Conservation (phyloP, 2,797 vertebrate species). For the Etheostoma nigrum region DNA sequence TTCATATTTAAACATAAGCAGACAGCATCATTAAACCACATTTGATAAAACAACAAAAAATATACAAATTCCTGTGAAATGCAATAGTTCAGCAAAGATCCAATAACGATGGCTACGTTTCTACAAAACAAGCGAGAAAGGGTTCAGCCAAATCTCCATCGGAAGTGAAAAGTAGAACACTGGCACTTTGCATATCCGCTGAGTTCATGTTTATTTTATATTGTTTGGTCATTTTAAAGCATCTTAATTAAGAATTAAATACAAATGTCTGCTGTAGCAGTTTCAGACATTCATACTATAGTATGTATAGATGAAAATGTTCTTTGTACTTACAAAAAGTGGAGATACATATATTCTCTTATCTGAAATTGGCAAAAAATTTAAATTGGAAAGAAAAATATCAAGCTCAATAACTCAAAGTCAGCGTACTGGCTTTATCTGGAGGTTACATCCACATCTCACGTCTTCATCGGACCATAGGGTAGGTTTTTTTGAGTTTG, state of each 20-base stretch:
- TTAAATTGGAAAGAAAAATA: too few relatives aligned
- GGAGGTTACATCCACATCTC: too few relatives aligned
- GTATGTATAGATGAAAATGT: neutral
- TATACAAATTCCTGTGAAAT: neutral
- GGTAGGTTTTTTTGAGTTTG: too few relatives aligned
- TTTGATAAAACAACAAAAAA: slow-evolving; percentile 26
- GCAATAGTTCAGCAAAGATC: slow-evolving; percentile 5
- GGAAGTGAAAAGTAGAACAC: neutral
- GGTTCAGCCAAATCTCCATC: neutral
- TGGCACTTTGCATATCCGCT: neutral
- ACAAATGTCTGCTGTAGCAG: neutral
- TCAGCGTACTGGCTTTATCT: too few relatives aligned
- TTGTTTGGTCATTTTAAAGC: neutral
- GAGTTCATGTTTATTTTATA: neutral
- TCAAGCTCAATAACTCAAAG: too few relatives aligned
- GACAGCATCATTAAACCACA: slow-evolving; percentile 25
- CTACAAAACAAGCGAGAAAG: neutral
- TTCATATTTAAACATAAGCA: slow-evolving; percentile 10
- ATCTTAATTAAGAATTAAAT: neutral
- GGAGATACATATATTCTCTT: neutral
- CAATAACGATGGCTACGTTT: neutral
- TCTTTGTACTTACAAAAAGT: neutral
- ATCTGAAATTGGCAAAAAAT: too few relatives aligned
- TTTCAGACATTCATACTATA: slow-evolving; percentile 11
- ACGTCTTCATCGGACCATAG: too few relatives aligned